Base-by-base conservation (phyloP, 2,888 invertebrate genomes). In the Itoplectis maculator region DNA sequence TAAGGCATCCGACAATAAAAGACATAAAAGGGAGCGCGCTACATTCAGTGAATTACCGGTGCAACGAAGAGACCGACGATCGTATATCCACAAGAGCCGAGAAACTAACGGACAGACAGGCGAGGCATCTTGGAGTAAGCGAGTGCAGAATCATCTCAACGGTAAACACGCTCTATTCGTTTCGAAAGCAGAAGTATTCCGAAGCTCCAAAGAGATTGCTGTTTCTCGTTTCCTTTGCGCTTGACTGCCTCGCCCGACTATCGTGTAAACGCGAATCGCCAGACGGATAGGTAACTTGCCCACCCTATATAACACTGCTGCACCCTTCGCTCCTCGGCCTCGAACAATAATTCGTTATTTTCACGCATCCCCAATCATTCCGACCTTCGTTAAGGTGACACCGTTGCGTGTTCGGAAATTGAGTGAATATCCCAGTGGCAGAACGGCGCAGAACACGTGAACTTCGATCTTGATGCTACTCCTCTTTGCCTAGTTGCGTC, bases 111-210 rank as follows among this genome's bases (percentile, higher is more conserved):
- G 35, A 65, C 45, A 15, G 61, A 63, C 20, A 18, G 13, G 15
- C 23, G 42, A 23, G 42, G 45, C 20, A 23, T 65, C 65, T 65
- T 65, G 13, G 40, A 54, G 65, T 37, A 45, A 65, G 63, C 56
- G 42, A 59, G 23, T 35, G 45, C 63, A 73, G 73, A 56, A 69
- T 29, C 40, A 79, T 81, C 82, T 82, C 78, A 66, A 56, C 66
- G 47, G 79, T 82, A 85, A 85, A 83, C 73, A 79, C 79, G 76
- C 63, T 85, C 74, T 80, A 78, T 82, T 83, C 81, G 75, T 80
- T 83, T 49, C 72, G 79, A 69, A 78, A 83, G 78, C 83, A 79
- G 20, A 61, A 75, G 79, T 79, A 76, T 83, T 80, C 65, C 66
- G 61, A 65, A 76, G 79, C 73, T 79, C 74, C 78, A 81, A 80